These are phyloP conservation scores for Rhagophthalmus giganteus DNA, from an alignment of 2,888 invertebrate genomes.

Conservation along the genomic window DNA sequence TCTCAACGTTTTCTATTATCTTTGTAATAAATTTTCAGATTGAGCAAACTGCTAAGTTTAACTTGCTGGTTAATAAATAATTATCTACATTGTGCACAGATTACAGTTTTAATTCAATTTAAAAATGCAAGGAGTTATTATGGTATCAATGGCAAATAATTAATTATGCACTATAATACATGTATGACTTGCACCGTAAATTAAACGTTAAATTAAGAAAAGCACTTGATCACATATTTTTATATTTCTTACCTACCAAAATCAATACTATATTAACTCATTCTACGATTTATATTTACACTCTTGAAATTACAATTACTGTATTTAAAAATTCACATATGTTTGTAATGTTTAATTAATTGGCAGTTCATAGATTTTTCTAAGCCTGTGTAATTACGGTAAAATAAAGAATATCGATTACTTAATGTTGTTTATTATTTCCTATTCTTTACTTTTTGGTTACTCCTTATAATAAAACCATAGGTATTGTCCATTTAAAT, in stretches of 20 bases:
- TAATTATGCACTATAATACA: slow-evolving; percentile 18
- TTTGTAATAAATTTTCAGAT: slow-evolving; percentile 6
- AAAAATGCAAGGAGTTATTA: no score
- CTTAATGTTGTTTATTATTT: no score
- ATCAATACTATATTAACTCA: slow-evolving; percentile 1
- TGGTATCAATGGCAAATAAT: slow-evolving; percentile 13
- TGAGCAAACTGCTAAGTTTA: slow-evolving; percentile 15
- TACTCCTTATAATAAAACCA: no score
- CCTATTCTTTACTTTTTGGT: slow-evolving; percentile 3
- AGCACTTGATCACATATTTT: slow-evolving; percentile 32
- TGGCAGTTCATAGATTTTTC: slow-evolving; percentile 35
- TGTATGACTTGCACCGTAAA: slow-evolving; percentile 22
- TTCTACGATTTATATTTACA: slow-evolving; percentile 9
- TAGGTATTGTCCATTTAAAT: no score
- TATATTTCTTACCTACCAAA: slow-evolving; percentile 20
- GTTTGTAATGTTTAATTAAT: slow-evolving; percentile 30
- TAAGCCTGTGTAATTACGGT: slow-evolving; percentile 37
- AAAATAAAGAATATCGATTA: slow-evolving; percentile 19
- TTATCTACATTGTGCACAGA: no score
- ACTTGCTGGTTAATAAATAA: slow-evolving; percentile 18
- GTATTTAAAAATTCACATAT: slow-evolving; percentile 7
- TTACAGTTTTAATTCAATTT: no score
- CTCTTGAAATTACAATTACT: slow-evolving; percentile 16
- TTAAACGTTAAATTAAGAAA: slow-evolving; percentile 22
- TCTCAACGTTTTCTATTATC: no score